Percentiles rank a stretch among this genome's conserved stretches.
These are phyloP conservation scores for Chironomus striatipennis DNA, from an alignment of 1,140 invertebrate genomes.

Conservation along the genomic window DNA sequence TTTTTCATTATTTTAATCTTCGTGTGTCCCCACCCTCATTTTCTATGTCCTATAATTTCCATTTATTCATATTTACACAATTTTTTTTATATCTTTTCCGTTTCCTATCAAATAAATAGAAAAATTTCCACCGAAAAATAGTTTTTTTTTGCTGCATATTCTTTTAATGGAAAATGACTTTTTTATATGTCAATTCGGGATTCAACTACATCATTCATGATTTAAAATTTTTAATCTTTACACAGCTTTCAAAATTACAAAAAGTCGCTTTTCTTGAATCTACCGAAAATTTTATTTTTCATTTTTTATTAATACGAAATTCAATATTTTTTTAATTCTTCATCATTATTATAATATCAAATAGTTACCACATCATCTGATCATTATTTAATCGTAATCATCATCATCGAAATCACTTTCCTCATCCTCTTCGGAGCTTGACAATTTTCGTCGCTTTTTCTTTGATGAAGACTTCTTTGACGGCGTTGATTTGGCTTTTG, in stretches of 20 bases:
- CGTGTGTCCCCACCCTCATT: background rate
- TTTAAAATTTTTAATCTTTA: background rate
- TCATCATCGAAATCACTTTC: constrained; percentile 25
- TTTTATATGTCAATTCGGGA: background rate
- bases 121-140: constrained; percentile 9
- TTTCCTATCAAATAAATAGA: constrained; percentile 14
- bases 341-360: constrained; percentile 6
- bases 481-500: constrained; percentile 5
- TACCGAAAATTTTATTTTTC: background rate
- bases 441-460: constrained; percentile 18
- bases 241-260: background rate
- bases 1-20: no score
- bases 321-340: no score
- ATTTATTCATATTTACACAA: background rate
- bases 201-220: background rate
- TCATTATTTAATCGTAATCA: constrained; percentile 2
- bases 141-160: background rate
- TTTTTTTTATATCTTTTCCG: constrained; percentile 6
- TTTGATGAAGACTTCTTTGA: constrained; percentile 10
- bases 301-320: background rate
- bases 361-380: background rate
- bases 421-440: constrained; percentile 23
- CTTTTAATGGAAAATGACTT: background rate
- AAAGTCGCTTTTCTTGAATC: background rate
- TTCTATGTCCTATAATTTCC: background rate